phyloP scores from a whole-genome alignment of 1,140 invertebrate species.

The Thaumatotibia leucotreta region DNA sequence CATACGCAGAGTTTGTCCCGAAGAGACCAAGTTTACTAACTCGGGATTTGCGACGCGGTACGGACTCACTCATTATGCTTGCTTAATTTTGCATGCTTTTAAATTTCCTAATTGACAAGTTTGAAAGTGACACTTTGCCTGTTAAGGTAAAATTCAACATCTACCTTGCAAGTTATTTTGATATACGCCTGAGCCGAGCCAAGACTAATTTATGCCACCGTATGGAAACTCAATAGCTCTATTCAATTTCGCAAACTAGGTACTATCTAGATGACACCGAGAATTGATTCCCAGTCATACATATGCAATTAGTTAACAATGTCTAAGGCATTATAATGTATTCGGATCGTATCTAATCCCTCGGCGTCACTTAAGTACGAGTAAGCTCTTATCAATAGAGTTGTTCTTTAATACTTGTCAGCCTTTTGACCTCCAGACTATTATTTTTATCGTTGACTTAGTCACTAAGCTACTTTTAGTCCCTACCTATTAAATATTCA shows the following conservation, averaged over 20 bases:
- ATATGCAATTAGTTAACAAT: background rate
- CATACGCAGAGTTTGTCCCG: conserved; percentile 19
- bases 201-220: background rate
- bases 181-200: background rate
- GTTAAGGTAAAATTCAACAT: background rate
- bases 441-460: background rate
- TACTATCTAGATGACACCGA: background rate
- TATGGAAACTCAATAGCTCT: background rate
- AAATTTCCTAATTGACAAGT: conserved; percentile 31
- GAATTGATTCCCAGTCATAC: background rate
- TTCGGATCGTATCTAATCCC: background rate
- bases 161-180: background rate
- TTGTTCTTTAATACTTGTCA: background rate
- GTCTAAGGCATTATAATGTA: background rate
- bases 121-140: conserved; percentile 21
- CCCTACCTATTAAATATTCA: too few species aligned
- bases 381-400: background rate
- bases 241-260: background rate
- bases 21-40: conserved; percentile 28
- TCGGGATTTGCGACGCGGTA: conserved; percentile 35
- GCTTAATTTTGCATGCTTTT: conserved; percentile 44
- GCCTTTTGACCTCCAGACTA: background rate
- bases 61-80: conserved; percentile 42
- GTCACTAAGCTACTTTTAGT: too few species aligned
- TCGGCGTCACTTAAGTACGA: background rate